Base-by-base conservation (phyloP, 2,888 invertebrate species). In the Mactromeris polynyma region DNA sequence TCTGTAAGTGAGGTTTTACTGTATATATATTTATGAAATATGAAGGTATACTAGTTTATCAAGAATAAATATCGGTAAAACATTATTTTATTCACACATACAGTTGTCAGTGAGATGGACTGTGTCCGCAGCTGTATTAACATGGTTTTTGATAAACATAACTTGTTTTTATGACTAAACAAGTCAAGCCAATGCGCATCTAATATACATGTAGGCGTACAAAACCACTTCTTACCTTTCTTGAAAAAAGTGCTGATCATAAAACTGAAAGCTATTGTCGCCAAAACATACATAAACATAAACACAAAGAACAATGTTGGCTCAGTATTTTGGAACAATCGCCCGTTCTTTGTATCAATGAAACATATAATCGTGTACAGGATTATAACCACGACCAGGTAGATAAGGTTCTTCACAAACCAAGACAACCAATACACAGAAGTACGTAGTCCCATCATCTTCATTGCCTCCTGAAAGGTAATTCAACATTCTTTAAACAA, bases 401-500 rank as follows among this genome's bases (percentile, higher is more conserved):
- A 98, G 3, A 98, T 93, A 92, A 98, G 97, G 81, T 98, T 98
- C 95, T 98, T 98, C 46, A 98, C 97, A 96, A 98, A 98, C 98
- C 98, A 98, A 1, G 98, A 98, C 0, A 97, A 96, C 98, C 98
- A 98, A 95, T 98, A 98, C 91, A 98, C 97, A 98, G 98, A 98
- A 51, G 98, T 98, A 40, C 98, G 97, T 38, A 98, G 97, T 6
- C 98, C 98, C 98, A 98, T 98, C 97, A 98, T 98, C 97, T 98
- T 98, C 98, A 98, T 98, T 0, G 98, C 98, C 97, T 98, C 98
- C 98, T 98, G 96, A 46, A 77, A 85, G 4, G 2, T 3, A 26
- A 3, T 6, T 51, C 14, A 51, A 17, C 19, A 42, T 14, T 42
- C 14, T 42, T 9, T 42, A 9, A 42, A 6, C 14, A 42, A 14